Evolutionary conservation across 2,888 invertebrate species (phyloP).

Genomic region (Eilema depressum): DNA sequence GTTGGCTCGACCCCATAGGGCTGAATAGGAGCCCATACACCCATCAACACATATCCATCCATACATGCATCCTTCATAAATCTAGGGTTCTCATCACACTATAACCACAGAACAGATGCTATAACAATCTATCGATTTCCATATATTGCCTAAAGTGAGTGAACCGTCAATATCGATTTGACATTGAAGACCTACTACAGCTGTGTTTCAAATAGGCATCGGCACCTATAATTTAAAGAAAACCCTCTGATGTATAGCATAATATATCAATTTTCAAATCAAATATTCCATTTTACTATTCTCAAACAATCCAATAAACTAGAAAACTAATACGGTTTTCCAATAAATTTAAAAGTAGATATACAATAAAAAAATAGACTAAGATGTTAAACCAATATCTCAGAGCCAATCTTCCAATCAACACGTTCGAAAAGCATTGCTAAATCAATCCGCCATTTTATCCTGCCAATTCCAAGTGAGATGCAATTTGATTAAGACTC

Average conservation of each 20-base stretch:
- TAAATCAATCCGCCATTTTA: constrained; percentile 29
- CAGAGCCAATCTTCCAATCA: constrained; percentile 40
- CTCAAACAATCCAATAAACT: background rate
- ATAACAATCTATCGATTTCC: too few relatives aligned
- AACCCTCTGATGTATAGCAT: background rate
- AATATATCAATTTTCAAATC: background rate
- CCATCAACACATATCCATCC: too few relatives aligned
- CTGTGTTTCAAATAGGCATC: too few relatives aligned
- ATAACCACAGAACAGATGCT: too few relatives aligned
- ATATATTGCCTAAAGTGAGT: too few relatives aligned
- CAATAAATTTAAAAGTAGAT: background rate
- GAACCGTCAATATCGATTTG: too few relatives aligned
- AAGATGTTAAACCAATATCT: constrained; percentile 1
- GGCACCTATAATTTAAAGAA: too few relatives aligned
- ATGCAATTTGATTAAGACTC: constrained; percentile 52
- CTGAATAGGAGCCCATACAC: too few relatives aligned
- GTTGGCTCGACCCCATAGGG: too few relatives aligned
- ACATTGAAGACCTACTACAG: too few relatives aligned
- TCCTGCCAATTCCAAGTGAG: constrained; percentile 27
- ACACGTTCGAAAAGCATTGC: constrained; percentile 25
- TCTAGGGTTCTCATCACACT: too few relatives aligned
- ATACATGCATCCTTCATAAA: too few relatives aligned
- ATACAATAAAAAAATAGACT: background rate
- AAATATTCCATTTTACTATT: background rate
- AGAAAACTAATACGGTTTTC: constrained; percentile 2